Percentiles rank a stretch among this genome's conserved stretches.
Evolutionary conservation across 2,888 invertebrate genomes (phyloP).

Genomic region (Drosophila paranaensis): DNA sequence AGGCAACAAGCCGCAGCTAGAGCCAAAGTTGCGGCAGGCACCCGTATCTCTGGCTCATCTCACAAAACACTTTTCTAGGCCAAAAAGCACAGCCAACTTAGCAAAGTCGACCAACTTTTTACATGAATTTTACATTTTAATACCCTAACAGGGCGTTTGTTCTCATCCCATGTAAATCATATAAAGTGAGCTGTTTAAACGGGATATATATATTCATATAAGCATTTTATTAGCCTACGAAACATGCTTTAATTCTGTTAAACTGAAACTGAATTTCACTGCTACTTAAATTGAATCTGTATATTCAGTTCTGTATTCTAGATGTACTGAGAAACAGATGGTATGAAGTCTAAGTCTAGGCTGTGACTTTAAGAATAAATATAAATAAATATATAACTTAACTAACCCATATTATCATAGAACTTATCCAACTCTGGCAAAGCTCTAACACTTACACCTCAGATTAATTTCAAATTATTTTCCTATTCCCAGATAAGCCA

Average conservation of each 20-base stretch:
- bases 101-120: slow-evolving; percentile 20
- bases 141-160: background rate
- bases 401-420: background rate
- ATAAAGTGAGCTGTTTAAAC: background rate
- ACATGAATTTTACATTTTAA: slow-evolving; percentile 13
- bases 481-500: background rate
- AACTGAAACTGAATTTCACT: too few relatives aligned
- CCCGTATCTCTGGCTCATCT: slow-evolving; percentile 11
- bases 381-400: too few relatives aligned
- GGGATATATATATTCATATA: background rate
- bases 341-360: too few relatives aligned
- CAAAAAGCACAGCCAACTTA: slow-evolving; percentile 8
- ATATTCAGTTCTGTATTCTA: background rate
- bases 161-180: background rate
- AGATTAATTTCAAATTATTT: background rate
- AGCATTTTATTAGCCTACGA: too few relatives aligned
- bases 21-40: background rate
- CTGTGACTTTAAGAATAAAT: too few relatives aligned
- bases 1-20: slow-evolving; percentile 11
- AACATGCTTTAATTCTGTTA: too few relatives aligned
- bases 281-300: too few relatives aligned
- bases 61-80: slow-evolving; percentile 10
- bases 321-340: too few relatives aligned
- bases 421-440: background rate
- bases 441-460: too few relatives aligned